A percentile compares a stretch with the other conserved stretches of the same genome.
phyloP scores from a whole-genome alignment of 2,888 invertebrate species.

The Slavum lentiscoides region DNA sequence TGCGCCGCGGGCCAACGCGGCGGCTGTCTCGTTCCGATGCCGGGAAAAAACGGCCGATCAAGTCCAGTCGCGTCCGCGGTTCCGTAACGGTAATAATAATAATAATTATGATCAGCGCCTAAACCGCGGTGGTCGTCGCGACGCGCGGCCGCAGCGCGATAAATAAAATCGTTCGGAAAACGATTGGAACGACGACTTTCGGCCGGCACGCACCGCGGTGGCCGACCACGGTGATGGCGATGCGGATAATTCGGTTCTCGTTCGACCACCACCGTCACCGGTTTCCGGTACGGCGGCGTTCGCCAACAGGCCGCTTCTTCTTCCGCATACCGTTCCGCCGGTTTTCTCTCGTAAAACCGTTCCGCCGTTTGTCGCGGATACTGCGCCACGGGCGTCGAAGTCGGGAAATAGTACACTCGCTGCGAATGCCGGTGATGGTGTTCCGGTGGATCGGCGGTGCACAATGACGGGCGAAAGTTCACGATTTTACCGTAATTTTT shows the following conservation, averaged over 20 bases:
- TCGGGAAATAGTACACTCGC: conserved; percentile 33
- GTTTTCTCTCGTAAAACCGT: conserved; percentile 34
- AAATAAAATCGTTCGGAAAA: too few relatives aligned
- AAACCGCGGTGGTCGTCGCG: too few relatives aligned
- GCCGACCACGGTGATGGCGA: too few relatives aligned
- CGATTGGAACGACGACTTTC: too few relatives aligned
- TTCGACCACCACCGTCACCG: conserved; percentile 14
- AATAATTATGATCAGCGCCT: too few relatives aligned
- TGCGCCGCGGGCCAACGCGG: too few relatives aligned
- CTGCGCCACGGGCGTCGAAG: conserved; percentile 26
- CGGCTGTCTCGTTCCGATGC: too few relatives aligned
- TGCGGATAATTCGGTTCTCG: conserved; percentile 4
- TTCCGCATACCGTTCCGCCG: conserved; percentile 30
- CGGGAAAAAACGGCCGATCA: too few relatives aligned
- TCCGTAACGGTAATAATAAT: too few relatives aligned
- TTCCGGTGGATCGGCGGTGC: not conserved
- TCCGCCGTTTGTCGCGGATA: conserved; percentile 29
- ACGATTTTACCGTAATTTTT: conserved; percentile 11
- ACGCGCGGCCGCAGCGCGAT: too few relatives aligned
- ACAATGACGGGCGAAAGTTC: not conserved
- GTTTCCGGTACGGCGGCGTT: conserved; percentile 8
- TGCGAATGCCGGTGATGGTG: not conserved
- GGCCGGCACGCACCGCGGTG: too few relatives aligned
- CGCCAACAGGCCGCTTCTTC: conserved; percentile 32
- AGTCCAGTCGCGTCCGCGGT: too few relatives aligned